These are phyloP conservation scores for Acrobasis consociella DNA, from an alignment of 2,888 invertebrate species.

Conservation along the genomic window DNA sequence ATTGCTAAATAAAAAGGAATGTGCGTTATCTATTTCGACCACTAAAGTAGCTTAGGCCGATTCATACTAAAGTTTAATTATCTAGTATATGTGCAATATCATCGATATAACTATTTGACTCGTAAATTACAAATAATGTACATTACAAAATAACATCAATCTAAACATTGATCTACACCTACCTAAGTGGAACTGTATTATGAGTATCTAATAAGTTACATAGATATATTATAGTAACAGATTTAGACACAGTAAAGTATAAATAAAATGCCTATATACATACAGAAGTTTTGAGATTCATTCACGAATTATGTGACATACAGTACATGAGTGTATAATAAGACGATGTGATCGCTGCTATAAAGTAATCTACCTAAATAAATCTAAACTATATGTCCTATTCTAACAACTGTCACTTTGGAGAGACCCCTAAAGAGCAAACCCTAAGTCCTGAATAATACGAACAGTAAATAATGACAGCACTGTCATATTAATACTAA, in stretches of 20 bases:
- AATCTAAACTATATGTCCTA: slow-evolving; percentile 33
- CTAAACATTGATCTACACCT: slow-evolving; percentile 50
- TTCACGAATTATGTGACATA: slow-evolving; percentile 57
- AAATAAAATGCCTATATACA: slow-evolving; percentile 59
- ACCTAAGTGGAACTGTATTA: slow-evolving; percentile 58
- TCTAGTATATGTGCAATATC: slow-evolving; percentile 57
- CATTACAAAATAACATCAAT: slow-evolving; percentile 63
- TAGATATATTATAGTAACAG: slow-evolving; percentile 41
- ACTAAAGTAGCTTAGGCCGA: slow-evolving; percentile 25
- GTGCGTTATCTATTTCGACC: slow-evolving; percentile 53
- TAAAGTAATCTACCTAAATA: slow-evolving; percentile 35
- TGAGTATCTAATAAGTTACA: slow-evolving; percentile 47
- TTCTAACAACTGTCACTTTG: slow-evolving; percentile 42
- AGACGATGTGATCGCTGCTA: slow-evolving; percentile 51
- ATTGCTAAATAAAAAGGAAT: slow-evolving; percentile 60
- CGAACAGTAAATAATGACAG: slow-evolving; percentile 52
- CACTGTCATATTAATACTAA: slow-evolving; percentile 68
- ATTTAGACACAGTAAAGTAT: slow-evolving; percentile 59
- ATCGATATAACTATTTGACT: slow-evolving; percentile 58
- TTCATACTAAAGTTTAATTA: slow-evolving; percentile 28
- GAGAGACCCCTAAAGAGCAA: slow-evolving; percentile 42
- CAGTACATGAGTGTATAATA: slow-evolving; percentile 53
- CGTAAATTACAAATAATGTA: slow-evolving; percentile 56
- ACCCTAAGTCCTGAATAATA: slow-evolving; percentile 58
- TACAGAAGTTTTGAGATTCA: slow-evolving; percentile 70